Base-by-base conservation (phyloP, 2,797 vertebrate genomes). In the Valencia hispanica region DNA sequence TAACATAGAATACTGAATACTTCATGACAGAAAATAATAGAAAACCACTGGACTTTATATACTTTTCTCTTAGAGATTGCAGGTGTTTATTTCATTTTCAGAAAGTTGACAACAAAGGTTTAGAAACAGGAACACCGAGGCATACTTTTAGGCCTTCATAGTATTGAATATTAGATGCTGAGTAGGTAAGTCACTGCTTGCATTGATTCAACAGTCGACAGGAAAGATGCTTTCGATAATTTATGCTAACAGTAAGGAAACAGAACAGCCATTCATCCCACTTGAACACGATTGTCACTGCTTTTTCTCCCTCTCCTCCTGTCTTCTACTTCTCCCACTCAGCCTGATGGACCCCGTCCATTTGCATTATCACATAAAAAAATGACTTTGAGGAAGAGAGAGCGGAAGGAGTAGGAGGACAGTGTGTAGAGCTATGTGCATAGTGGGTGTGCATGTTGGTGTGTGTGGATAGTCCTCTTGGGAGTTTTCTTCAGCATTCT, bases 291-390 rank as follows among this genome's bases (percentile, higher is more conserved):
- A 68, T 41, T 3, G 0, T 51, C 59, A 72, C 66, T 39, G 65
- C 65, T 51, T 48, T 18, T 39, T 48, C 72, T 70, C 55, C 73
- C 41, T 78, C 47, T 55, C 39, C 78, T 70, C 77, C 43, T 17
- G 27, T 75, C 47, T 53, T 81, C 72, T 5, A 1, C 43, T 0
- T 4, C 68, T 63, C 10, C 71, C 39, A 34, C 79, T 74, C 74
- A 15, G 70, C 65, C 66, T 22, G 43, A 75, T 81, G 79, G 77
- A 74, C 68, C 73, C 68, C 73, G 73, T 89, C 78, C 78, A 84
- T 81, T 72, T 78, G 27, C 53, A 78, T 89, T 77, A 83, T 70
- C 57, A 47, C 59, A 53, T 10, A 76, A 70, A 74, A 69, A 74
- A 57, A 59, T 55, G 12, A 73, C 70, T 79, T 41, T 61, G 66